Evolutionary conservation across 2,888 invertebrate genomes (phyloP).

Genomic region (Gisinianus flammeolus): DNA sequence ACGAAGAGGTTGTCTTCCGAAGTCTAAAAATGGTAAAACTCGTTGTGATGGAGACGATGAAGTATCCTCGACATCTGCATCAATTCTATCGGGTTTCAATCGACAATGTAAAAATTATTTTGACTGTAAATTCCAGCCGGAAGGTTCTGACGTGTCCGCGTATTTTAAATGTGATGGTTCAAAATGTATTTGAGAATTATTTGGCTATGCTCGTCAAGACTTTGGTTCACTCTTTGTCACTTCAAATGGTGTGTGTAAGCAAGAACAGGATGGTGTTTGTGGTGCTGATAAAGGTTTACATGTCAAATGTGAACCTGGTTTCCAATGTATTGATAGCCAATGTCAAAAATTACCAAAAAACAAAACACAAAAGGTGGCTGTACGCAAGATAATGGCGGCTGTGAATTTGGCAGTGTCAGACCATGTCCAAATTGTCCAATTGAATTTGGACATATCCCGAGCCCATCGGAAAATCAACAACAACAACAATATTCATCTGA

Average conservation of each 20-base stretch:
- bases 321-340: neutral
- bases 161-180: constrained; percentile 15
- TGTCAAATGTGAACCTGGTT: constrained; percentile 10
- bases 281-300: neutral
- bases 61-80: no score
- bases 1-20: no score
- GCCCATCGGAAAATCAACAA: no score
- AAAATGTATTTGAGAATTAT: constrained; percentile 5
- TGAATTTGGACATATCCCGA: no score
- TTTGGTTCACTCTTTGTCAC: neutral
- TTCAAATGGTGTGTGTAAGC: neutral
- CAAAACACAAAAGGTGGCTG: neutral
- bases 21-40: no score
- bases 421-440: constrained; percentile 3
- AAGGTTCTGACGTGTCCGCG: neutral
- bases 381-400: neutral
- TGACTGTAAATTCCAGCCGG: constrained; percentile 23
- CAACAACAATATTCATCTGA: no score
- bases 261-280: neutral
- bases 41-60: no score
- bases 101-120: constrained; percentile 3
- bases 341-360: neutral
- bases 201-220: constrained; percentile 15
- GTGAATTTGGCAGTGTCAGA: neutral
- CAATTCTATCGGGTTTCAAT: neutral